A percentile compares a stretch with the other conserved stretches of the same genome.
Conservation (phyloP, 2,888 invertebrate species). For the Cephalotes varians region DNA sequence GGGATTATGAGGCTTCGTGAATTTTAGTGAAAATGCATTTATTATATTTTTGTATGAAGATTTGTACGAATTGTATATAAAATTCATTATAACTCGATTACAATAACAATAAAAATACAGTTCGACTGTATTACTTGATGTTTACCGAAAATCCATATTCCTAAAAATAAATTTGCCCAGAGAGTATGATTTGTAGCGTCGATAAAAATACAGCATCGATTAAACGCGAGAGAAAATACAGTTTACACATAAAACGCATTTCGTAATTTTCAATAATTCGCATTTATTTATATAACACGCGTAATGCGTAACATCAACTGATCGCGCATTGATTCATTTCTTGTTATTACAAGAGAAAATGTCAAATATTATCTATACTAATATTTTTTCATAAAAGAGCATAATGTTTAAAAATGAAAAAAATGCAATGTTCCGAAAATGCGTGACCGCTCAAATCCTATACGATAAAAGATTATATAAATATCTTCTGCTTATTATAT, state of each 20-base stretch:
- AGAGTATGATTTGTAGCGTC: neutral
- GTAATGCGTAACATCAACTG: neutral
- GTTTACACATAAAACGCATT: conserved; percentile 25
- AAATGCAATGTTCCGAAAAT: neutral
- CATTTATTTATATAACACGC: neutral
- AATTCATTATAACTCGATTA: neutral
- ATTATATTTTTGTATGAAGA: neutral
- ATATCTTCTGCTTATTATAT: neutral
- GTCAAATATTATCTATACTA: neutral
- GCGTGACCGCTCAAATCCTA: neutral
- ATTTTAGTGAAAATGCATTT: conserved; percentile 12
- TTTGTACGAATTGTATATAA: neutral
- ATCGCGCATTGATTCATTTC: neutral
- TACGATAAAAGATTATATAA: neutral
- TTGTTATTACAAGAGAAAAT: neutral
- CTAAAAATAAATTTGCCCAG: conserved; percentile 4
- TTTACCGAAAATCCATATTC: conserved; percentile 24
- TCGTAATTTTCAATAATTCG: conserved; percentile 11
- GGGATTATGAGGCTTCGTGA: neutral
- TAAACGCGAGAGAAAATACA: conserved; percentile 17
- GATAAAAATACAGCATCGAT: neutral
- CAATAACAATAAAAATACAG: neutral
- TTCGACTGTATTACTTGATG: neutral
- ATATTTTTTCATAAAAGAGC: neutral
- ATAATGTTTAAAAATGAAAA: neutral